Base-by-base conservation (phyloP, 1,140 invertebrate genomes). In the Caenorhabditis remanei region DNA sequence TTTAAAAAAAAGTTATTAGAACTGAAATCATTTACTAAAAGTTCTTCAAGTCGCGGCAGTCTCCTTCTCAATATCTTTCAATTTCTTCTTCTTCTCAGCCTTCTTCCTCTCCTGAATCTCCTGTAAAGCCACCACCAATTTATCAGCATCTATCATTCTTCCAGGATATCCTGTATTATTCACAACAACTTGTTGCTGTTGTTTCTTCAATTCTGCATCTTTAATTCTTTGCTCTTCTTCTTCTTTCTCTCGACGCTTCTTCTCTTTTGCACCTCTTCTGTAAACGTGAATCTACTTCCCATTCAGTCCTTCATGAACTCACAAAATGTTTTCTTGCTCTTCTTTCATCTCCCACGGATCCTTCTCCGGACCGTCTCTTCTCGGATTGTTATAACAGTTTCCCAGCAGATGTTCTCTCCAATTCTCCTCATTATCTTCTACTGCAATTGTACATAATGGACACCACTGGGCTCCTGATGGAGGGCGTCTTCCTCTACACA, bases 91-190 rank as follows among this genome's bases (percentile, higher is more conserved):
- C 55, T 84, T 84, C 24, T 58, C 83, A 0, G 55, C 58, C 19
- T 84, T 84, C 32, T 84, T 84, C 24, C 46, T 58, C 21, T 84
- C 83, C 21, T 84, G 83, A 61, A 84, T 84, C 21, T 84, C 83
- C 21, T 58, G 58, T 9, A 84, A 24, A n/a, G 83, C 83, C 19
- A 65, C 53, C n/a, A 84, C 83, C 14, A 84, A 32, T 21, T 84
- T 84, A 65, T 84, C 83, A 14, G 83, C 83, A 41, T 84, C 83
- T 43, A 84, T 84, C 83, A 84, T 61, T 63, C 55, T 84, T 61
- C 53, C 83, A 11, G 58, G 55, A 48, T 84, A 84, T 46, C 55
- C 83, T 40, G 83, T 50, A 53, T 32, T 79, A 50, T 50, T 79
- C 43, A 50, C 71, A 50, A 50, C 46, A 5, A 79, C n/a, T 79